A percentile compares a stretch with the other conserved stretches of the same genome.
Conservation (phyloP, 2,113 vertebrate genomes). For the Phalacrocorax carbo region DNA sequence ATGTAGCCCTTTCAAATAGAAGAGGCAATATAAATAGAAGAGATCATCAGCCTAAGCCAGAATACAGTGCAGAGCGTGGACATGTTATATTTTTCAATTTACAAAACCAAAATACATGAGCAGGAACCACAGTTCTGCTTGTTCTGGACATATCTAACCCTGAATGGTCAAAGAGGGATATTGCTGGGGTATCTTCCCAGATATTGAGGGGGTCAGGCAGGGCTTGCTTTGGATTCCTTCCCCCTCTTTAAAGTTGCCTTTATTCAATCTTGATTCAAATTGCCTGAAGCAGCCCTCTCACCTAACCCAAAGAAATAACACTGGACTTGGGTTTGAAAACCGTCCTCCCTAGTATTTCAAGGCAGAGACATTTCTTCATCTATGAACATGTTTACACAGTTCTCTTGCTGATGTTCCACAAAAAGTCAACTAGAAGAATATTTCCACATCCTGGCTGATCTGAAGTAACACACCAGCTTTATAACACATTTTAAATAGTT, state of each 20-base stretch:
- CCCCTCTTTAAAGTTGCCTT: not conserved
- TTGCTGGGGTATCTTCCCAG: not conserved
- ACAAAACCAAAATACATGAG: not conserved
- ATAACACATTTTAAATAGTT: not conserved
- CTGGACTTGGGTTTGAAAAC: not conserved
- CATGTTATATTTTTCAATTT: not conserved
- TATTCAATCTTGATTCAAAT: conserved; percentile 5
- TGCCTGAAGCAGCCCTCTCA: not conserved
- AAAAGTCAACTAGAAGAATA: not conserved
- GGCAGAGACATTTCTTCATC: not conserved
- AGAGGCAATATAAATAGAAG: not conserved
- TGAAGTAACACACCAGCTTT: not conserved
- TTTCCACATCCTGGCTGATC: not conserved
- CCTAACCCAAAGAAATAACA: not conserved
- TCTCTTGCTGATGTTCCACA: not conserved
- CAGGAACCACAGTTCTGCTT: not conserved
- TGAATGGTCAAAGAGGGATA: not conserved
- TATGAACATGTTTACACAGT: not conserved
- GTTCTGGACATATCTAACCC: not conserved
- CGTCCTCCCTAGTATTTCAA: not conserved
- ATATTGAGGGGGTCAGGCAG: not conserved
- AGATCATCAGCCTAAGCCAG: not conserved
- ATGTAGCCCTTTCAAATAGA: fast-evolving
- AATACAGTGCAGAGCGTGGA: not conserved
- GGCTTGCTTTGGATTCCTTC: not conserved